phyloP scores from a whole-genome alignment of 1,140 invertebrate species.

The Drosophila obscura region DNA sequence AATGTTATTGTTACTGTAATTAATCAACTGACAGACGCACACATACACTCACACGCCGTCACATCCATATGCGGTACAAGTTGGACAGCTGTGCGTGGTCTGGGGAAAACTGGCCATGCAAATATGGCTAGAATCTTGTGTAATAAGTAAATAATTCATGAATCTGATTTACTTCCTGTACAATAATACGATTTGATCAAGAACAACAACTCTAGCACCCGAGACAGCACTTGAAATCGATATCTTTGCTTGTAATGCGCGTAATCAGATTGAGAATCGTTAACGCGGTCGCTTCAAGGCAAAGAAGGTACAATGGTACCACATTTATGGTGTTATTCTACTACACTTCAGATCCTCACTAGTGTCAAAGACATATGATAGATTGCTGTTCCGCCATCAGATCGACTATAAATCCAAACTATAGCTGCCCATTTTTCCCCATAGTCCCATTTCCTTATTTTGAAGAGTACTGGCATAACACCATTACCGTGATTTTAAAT shows the following conservation, averaged over 20 bases:
- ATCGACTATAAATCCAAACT: too few relatives aligned
- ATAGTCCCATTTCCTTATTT: too few relatives aligned
- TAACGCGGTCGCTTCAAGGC: too few relatives aligned
- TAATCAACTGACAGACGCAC: conserved; percentile 43
- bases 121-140: conserved; percentile 50
- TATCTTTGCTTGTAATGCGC: not conserved
- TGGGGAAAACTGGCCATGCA: conserved; percentile 48
- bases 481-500: too few relatives aligned
- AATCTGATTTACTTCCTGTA: conserved; percentile 45
- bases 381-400: too few relatives aligned
- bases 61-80: conserved; percentile 2
- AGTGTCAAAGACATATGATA: too few relatives aligned
- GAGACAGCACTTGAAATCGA: conserved; percentile 29
- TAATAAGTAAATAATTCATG: conserved; percentile 38
- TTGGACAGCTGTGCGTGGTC: conserved; percentile 62
- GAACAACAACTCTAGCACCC: conserved; percentile 2
- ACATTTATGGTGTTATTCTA: too few relatives aligned
- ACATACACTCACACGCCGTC: conserved; percentile 1
- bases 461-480: too few relatives aligned
- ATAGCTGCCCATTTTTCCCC: too few relatives aligned
- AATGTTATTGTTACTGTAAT: conserved; percentile 58
- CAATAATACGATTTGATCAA: conserved; percentile 30
- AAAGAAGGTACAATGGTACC: too few relatives aligned
- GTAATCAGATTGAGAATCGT: too few relatives aligned
- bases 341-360: too few relatives aligned